These are phyloP conservation scores for Muscina levida DNA, from an alignment of 2,888 invertebrate species.

Conservation along the genomic window DNA sequence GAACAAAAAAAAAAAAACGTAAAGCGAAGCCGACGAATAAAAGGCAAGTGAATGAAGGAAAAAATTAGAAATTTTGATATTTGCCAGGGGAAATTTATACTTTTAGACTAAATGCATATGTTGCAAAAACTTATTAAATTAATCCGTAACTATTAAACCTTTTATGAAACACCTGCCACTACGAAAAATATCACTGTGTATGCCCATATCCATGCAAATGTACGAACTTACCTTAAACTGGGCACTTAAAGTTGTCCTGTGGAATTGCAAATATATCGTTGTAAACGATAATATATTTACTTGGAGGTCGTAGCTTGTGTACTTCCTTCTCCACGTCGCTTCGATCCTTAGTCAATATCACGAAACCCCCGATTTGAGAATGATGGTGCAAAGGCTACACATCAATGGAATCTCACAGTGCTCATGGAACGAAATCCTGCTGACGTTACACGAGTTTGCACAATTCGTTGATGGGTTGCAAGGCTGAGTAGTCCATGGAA, in stretches of 20 bases:
- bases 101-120: background rate
- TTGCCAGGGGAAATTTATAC: slow-evolving; percentile 35
- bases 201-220: background rate
- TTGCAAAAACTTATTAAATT: background rate
- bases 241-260: slow-evolving; percentile 40
- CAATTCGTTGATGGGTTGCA: background rate
- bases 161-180: background rate
- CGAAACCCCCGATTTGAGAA: slow-evolving; percentile 41
- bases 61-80: slow-evolving; percentile 59
- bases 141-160: background rate
- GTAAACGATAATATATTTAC: background rate
- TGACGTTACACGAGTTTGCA: background rate
- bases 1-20: slow-evolving; percentile 53
- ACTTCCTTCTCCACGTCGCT: slow-evolving; percentile 8
- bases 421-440: background rate
- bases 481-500: background rate
- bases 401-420: background rate
- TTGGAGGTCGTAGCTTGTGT: background rate
- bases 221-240: slow-evolving; percentile 55
- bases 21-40: slow-evolving; percentile 56
- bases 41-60: slow-evolving; percentile 57
- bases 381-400: too few relatives aligned
- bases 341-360: slow-evolving; percentile 11
- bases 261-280: slow-evolving; percentile 34
- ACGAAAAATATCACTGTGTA: background rate